A percentile compares a stretch with the other conserved stretches of the same genome.
phyloP scores from a whole-genome alignment of 2,797 vertebrate species.

The Coranthus polyacanthus region DNA sequence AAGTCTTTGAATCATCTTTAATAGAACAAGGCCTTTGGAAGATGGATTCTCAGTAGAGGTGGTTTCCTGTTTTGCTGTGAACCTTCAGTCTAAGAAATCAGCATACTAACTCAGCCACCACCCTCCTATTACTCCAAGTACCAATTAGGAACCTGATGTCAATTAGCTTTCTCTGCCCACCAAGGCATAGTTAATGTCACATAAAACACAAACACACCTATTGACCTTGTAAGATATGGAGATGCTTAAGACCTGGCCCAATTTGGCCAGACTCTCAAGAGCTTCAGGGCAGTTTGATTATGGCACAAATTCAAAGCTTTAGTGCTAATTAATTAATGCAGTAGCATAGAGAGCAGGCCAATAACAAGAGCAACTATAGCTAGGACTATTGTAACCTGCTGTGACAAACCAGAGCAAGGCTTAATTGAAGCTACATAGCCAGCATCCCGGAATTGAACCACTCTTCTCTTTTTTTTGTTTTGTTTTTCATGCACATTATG shows the following conservation, averaged over 20 bases:
- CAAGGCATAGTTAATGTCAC: slow-evolving; percentile 32
- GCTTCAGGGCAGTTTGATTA: slow-evolving; percentile 21
- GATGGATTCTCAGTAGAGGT: slow-evolving; percentile 43
- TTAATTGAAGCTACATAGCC: slow-evolving; percentile 57
- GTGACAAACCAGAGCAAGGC: slow-evolving; percentile 43
- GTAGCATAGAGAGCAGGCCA: slow-evolving; percentile 15
- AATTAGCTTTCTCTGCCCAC: slow-evolving; percentile 48
- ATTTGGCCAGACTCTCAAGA: slow-evolving; percentile 26
- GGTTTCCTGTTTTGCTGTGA: slow-evolving; percentile 27
- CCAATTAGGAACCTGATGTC: slow-evolving; percentile 45
- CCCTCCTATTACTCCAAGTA: slow-evolving; percentile 43
- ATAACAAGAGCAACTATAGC: slow-evolving; percentile 21
- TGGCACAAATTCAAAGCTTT: slow-evolving; percentile 17
- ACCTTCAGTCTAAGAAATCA: slow-evolving; percentile 26
- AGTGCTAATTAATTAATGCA: slow-evolving; percentile 3
- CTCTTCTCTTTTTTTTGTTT: no score
- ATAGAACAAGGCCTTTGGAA: slow-evolving; percentile 45
- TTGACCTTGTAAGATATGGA: slow-evolving; percentile 38
- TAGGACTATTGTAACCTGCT: slow-evolving; percentile 40
- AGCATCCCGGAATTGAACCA: no score
- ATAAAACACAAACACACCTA: slow-evolving; percentile 36
- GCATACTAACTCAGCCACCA: slow-evolving; percentile 41
- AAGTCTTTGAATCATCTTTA: slow-evolving; percentile 40
- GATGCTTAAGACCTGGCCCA: slow-evolving; percentile 6
- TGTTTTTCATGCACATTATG: no score